phyloP scores from a whole-genome alignment of 2,888 invertebrate species.

The Coleophora flavipennella region DNA sequence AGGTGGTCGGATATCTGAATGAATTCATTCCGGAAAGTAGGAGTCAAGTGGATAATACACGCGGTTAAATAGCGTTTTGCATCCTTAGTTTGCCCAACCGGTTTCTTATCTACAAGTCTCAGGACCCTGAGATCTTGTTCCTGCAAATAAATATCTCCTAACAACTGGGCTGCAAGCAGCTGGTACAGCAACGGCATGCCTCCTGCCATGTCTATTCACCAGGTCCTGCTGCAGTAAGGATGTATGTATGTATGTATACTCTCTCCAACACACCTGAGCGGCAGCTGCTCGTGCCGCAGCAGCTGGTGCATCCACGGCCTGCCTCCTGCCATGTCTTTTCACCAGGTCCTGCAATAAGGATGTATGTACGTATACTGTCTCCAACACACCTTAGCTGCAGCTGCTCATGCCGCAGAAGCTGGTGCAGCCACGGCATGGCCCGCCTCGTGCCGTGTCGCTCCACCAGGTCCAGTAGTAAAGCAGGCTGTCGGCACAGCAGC shows the following conservation, averaged over 20 bases:
- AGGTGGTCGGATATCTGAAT: no score
- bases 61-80: no score
- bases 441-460: constrained; percentile 90
- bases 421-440: constrained; percentile 98
- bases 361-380: no score
- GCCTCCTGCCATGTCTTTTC: neutral
- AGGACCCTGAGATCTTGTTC: no score
- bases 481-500: constrained; percentile 92
- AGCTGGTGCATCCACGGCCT: constrained; percentile 57
- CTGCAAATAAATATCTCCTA: no score
- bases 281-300: constrained; percentile 52
- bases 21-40: no score
- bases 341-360: neutral
- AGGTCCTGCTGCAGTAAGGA: neutral
- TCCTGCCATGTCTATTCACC: neutral
- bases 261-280: neutral
- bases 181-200: constrained; percentile 33
- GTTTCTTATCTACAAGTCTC: no score
- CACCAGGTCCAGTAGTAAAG: constrained; percentile 93
- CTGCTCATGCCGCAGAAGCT: constrained; percentile 92
- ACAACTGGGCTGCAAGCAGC: no score
- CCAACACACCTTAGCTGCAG: constrained; percentile 82
- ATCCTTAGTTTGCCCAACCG: no score
- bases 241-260: neutral
- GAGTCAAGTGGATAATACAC: no score